Conservation (phyloP, 1,140 invertebrate species). For the Asobara japonica region DNA sequence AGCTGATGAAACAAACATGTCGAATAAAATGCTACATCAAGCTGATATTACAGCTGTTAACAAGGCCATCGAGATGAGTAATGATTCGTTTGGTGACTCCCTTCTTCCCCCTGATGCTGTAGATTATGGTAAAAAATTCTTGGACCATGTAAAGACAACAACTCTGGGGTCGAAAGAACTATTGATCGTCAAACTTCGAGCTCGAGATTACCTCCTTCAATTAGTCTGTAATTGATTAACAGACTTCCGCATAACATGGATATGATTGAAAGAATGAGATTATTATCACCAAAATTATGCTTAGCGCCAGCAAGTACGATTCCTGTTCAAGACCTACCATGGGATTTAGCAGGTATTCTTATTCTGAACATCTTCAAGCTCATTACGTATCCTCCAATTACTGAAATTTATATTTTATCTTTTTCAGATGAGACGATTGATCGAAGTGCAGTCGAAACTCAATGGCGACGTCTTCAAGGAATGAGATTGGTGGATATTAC, state of each 20-base stretch:
- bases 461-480: neutral
- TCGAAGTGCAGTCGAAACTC: neutral
- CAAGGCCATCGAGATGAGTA: neutral
- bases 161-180: neutral
- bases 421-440: neutral
- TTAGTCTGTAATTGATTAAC: neutral
- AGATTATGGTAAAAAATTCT: neutral
- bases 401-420: neutral
- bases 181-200: neutral
- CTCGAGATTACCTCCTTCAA: neutral
- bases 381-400: neutral
- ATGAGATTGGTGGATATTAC: neutral
- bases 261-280: neutral
- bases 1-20: slow-evolving; percentile 38
- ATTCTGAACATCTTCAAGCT: neutral
- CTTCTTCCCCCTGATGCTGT: neutral
- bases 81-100: neutral
- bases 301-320: neutral
- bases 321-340: neutral
- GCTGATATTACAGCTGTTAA: neutral
- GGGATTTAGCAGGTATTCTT: neutral
- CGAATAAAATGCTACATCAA: neutral
- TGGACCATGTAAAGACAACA: neutral
- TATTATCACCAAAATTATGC: neutral
- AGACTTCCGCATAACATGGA: neutral